Conservation (phyloP, 1,140 invertebrate species). For the Chlorops oryzae region DNA sequence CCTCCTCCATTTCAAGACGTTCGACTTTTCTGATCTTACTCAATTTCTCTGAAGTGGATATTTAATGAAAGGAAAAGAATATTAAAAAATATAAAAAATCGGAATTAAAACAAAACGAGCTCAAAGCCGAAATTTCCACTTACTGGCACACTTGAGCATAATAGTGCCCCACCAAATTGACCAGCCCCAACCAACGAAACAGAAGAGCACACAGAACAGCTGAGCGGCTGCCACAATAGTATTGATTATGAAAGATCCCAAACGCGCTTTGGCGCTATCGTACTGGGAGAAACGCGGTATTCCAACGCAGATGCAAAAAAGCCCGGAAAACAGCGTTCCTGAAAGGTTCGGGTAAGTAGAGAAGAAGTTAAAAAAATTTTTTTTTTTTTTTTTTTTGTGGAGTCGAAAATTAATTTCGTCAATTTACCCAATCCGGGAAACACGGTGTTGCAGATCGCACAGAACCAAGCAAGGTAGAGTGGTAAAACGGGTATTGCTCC, state of each 20-base stretch:
- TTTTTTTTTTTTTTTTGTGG: too few relatives aligned
- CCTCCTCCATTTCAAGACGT: slow-evolving; percentile 41
- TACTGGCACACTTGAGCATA: slow-evolving; percentile 71
- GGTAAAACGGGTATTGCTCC: slow-evolving; percentile 86
- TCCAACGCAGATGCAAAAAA: slow-evolving; percentile 82
- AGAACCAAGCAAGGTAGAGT: slow-evolving; percentile 74
- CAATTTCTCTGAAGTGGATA: slow-evolving; percentile 28
- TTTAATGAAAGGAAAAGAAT: neutral
- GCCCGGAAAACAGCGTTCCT: slow-evolving; percentile 83
- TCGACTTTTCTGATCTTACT: slow-evolving; percentile 46
- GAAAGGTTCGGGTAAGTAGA: too few relatives aligned
- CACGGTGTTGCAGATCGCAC: slow-evolving; percentile 77
- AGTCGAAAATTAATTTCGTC: too few relatives aligned
- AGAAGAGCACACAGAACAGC: slow-evolving; percentile 88
- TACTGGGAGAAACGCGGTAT: slow-evolving; percentile 75
- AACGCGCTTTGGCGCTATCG: slow-evolving; percentile 61
- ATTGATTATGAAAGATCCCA: slow-evolving; percentile 75
- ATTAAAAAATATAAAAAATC: neutral
- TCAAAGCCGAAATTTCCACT: too few relatives aligned
- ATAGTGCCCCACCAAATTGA: slow-evolving; percentile 93
- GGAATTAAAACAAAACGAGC: neutral
- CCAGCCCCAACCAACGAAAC: slow-evolving; percentile 95
- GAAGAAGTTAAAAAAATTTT: slow-evolving; percentile 20
- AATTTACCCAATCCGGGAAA: slow-evolving; percentile 75
- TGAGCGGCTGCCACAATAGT: slow-evolving; percentile 77